Evolutionary conservation across 2,888 invertebrate genomes (phyloP).

Genomic region (Caenorhabditis panamensis): DNA sequence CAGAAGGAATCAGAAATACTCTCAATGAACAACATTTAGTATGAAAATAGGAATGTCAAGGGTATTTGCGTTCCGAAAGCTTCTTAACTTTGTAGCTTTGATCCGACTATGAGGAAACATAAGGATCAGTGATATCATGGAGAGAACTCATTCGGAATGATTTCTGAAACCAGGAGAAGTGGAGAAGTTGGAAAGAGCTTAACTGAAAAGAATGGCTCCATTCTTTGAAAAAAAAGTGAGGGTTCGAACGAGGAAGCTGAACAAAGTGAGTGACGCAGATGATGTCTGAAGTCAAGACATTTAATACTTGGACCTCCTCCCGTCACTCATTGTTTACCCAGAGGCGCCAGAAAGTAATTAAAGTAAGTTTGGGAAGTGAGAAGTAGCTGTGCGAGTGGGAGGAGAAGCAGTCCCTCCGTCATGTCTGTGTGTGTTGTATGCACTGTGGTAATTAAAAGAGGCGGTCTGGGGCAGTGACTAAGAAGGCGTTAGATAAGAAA

Average conservation of each 20-base stretch:
- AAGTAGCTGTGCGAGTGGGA: no score
- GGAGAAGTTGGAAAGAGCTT: not conserved
- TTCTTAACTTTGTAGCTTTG: no score
- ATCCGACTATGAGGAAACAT: no score
- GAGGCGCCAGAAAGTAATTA: not conserved
- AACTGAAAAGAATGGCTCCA: not conserved
- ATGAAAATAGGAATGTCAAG: no score
- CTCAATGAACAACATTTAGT: no score
- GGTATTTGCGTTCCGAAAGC: no score
- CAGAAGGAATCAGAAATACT: no score
- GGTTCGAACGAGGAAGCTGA: not conserved
- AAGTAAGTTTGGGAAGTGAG: not conserved
- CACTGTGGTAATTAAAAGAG: not conserved
- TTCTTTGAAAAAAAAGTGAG: not conserved
- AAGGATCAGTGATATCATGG: no score
- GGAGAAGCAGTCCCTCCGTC: no score
- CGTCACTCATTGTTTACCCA: not conserved
- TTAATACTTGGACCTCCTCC: slow-evolving; percentile 1
- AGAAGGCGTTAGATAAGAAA: slow-evolving; percentile 1
- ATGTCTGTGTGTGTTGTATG: not conserved
- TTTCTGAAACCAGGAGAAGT: no score
- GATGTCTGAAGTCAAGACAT: not conserved
- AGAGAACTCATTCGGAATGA: no score
- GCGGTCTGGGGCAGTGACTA: not conserved
- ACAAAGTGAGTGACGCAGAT: not conserved